Evolutionary conservation across 23 tunicate genomes (phyloP), one percentile per base, ranked within the genome.

Genomic region (Aplidium turbinatum): DNA sequence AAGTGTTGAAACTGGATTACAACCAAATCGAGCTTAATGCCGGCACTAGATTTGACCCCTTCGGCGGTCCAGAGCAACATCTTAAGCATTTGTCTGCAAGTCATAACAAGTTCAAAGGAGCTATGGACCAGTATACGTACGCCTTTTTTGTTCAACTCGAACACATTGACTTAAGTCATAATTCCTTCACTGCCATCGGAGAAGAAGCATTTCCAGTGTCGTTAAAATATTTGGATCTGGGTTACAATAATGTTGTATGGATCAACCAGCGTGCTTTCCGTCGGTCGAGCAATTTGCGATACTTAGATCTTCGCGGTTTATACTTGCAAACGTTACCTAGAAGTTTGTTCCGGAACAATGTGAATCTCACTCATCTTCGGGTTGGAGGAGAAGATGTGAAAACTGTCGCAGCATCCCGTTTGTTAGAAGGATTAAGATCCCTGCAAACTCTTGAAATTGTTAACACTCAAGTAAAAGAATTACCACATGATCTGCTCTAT

Each of bases 151-250:
- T 6, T 0, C 22, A 69, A 9, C 38, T 80, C 36, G 31, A 57
- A 25, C 33, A 80, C 1, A 58, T 80, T 16, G 85, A 80, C 46
- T 31, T 80, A n/a, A 80, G 85, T 56, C n/a, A 33, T 33, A 80
- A 80, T 70, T 42, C 31, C 9, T 18, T 80, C 24, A 38, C 11
- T 20, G 4, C 21, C 21, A 9, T 68, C 11, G 27, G 1, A 36
- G 13, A 16, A 42, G 50, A 42, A 16, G 50, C 50, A 16, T 9
- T 42, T 22, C 78, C 35, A 22, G 16, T 11, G 0, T 29, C 56
- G n/a, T 29, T 80, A 27, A 30, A 57, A 25, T 39, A 70, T 35
- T 58, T 80, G 40, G 85, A 80, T 38, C 31, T 80, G 22, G 70
- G 85, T 56, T 29, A 33, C 46, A 80, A 80, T 70, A 40, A 27